Percentiles rank a stretch among this genome's conserved stretches.
Evolutionary conservation across 2,888 invertebrate genomes (phyloP).

Genomic region (Tetramorium bicarinatum): DNA sequence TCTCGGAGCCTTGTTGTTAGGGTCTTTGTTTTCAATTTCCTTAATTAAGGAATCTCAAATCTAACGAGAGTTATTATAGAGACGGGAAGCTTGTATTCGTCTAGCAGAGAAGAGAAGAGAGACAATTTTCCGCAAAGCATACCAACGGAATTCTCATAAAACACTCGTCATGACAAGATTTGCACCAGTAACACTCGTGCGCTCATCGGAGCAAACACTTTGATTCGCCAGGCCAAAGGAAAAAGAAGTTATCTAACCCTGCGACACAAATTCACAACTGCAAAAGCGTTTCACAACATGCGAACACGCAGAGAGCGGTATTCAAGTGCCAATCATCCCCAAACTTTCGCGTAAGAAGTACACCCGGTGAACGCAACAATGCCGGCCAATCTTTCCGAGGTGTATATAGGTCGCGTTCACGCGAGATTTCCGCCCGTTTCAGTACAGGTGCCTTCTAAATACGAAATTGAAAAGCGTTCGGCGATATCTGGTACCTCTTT

Average conservation of each 20-base stretch:
- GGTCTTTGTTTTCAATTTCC: neutral
- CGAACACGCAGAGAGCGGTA: neutral
- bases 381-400: slow-evolving; percentile 21
- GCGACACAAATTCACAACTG: slow-evolving; percentile 12
- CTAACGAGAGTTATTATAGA: neutral
- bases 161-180: neutral
- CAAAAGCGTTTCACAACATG: slow-evolving; percentile 15
- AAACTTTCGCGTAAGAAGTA: slow-evolving; percentile 36
- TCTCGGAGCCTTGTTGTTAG: neutral
- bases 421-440: neutral
- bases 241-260: slow-evolving; percentile 6
- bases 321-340: slow-evolving; percentile 40
- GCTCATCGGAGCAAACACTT: neutral
- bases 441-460: neutral
- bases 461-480: slow-evolving; percentile 1
- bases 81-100: neutral
- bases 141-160: neutral
- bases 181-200: neutral
- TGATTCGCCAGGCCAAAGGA: slow-evolving; percentile 7
- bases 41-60: slow-evolving; percentile 13
- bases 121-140: neutral
- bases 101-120: neutral
- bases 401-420: neutral
- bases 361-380: slow-evolving; percentile 30
- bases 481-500: neutral